Conservation (phyloP, 2,797 vertebrate genomes). For the Dipus sagitta region DNA sequence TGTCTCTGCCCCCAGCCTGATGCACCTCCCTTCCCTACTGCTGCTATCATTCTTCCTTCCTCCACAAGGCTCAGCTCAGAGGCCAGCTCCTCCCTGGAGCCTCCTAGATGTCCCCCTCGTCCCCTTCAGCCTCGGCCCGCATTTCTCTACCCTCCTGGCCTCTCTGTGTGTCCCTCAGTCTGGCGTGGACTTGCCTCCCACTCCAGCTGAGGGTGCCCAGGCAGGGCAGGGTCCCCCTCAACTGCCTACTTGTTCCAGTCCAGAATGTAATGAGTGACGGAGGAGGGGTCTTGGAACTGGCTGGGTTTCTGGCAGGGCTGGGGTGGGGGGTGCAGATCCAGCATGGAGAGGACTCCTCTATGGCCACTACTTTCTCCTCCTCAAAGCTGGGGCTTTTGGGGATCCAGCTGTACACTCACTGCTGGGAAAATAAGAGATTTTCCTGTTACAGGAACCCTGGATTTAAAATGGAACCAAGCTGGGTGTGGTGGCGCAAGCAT, state of each 20-base stretch:
- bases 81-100: neutral
- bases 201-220: neutral
- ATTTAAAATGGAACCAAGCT: neutral
- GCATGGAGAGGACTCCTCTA: neutral
- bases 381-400: neutral
- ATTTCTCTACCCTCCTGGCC: neutral
- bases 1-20: neutral
- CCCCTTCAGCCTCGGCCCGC: accelerated
- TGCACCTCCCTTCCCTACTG: neutral
- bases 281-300: neutral
- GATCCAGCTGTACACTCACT: neutral
- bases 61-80: neutral
- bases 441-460: conserved; percentile 5
- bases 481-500: neutral
- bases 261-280: neutral
- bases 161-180: neutral
- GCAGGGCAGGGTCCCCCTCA: neutral
- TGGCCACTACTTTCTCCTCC: neutral
- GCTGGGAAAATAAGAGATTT: conserved; percentile 22
- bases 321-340: neutral
- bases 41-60: neutral
- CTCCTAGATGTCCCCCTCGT: accelerated
- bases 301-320: neutral
- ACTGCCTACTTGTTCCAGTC: neutral
- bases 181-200: neutral